phyloP scores from a whole-genome alignment of 2,888 invertebrate species.

The Cataglyphis cursor region DNA sequence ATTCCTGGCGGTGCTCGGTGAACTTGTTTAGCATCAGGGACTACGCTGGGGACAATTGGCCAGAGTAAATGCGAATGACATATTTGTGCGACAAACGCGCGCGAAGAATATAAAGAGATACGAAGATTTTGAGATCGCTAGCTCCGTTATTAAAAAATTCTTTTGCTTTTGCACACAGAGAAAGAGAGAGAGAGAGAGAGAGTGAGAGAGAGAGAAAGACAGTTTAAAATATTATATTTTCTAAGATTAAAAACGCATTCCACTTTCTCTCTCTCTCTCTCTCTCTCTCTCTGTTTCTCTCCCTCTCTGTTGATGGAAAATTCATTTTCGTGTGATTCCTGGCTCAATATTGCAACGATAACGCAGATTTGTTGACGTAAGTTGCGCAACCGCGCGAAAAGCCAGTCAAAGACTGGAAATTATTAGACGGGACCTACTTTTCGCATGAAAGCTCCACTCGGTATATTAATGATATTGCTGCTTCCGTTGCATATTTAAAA shows the following conservation, averaged over 20 bases:
- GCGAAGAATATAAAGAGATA: neutral
- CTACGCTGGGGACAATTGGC: conserved; percentile 62
- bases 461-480: conserved; percentile 26
- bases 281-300: neutral
- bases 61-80: conserved; percentile 40
- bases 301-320: conserved; percentile 11
- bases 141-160: conserved; percentile 42
- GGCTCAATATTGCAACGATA: conserved; percentile 21
- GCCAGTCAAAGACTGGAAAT: conserved; percentile 18
- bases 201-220: neutral
- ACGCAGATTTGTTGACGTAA: conserved; percentile 12
- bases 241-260: conserved; percentile 5
- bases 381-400: conserved; percentile 20
- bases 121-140: conserved; percentile 12
- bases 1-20: conserved; percentile 55
- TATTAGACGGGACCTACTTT: conserved; percentile 23
- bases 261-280: neutral
- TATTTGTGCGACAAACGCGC: neutral
- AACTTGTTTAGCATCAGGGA: conserved; percentile 57
- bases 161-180: neutral
- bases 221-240: neutral
- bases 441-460: neutral
- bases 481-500: neutral
- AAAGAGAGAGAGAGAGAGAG: too few species aligned
- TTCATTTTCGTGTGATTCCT: conserved; percentile 29